phyloP scores from a whole-genome alignment of 1,140 invertebrate species.

The Pomacea maculata region DNA sequence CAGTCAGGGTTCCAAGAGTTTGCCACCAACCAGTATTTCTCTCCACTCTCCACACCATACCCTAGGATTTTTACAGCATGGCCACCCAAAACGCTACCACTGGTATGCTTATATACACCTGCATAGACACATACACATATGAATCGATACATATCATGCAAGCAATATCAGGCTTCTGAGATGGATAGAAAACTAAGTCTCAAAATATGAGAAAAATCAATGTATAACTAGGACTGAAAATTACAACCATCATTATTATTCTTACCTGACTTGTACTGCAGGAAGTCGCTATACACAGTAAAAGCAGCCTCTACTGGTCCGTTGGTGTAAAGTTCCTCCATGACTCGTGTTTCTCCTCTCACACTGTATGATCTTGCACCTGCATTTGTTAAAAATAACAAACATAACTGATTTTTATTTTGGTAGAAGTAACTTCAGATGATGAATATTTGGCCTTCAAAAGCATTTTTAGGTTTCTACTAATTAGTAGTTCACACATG shows the following conservation, averaged over 20 bases:
- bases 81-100: conserved; percentile 80
- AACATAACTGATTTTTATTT: too few species aligned
- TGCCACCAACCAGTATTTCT: conserved; percentile 88
- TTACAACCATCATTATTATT: not conserved
- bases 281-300: conserved; percentile 87
- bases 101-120: conserved; percentile 85
- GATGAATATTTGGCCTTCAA: too few species aligned
- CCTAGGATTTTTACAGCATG: conserved; percentile 91
- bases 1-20: conserved; percentile 95
- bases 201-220: not conserved
- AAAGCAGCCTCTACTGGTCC: conserved; percentile 92
- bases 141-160: not conserved
- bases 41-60: conserved; percentile 83
- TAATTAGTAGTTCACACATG: too few species aligned
- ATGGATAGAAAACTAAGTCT: not conserved
- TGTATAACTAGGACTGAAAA: not conserved
- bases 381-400: conserved; percentile 35
- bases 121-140: conserved; percentile 33
- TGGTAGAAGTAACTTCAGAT: too few species aligned
- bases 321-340: conserved; percentile 85
- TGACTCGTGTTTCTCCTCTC: conserved; percentile 74
- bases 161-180: not conserved
- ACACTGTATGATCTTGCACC: conserved; percentile 78
- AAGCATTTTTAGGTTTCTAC: too few species aligned
- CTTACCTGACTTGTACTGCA: conserved; percentile 81